Conservation (phyloP, 2,797 vertebrate species). For the Ispidina picta region DNA sequence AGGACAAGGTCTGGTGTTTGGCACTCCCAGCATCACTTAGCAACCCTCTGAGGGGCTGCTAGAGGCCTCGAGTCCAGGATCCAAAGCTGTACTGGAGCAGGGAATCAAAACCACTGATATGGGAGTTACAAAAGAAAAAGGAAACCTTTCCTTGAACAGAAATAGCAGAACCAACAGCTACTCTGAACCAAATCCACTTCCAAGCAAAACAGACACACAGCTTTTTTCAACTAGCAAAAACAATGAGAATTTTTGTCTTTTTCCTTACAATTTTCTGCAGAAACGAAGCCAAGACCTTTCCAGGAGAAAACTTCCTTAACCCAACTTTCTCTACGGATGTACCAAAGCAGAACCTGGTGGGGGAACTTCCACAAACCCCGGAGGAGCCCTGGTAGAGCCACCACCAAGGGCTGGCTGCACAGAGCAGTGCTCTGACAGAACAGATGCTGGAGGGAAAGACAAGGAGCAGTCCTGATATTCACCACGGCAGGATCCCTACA, state of each 20-base stretch:
- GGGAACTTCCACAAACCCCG: accelerated
- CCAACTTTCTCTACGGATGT: not conserved
- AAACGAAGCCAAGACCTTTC: not conserved
- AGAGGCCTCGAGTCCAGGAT: not conserved
- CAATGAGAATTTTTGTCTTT: accelerated
- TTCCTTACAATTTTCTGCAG: no score
- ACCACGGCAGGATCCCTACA: accelerated
- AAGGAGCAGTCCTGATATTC: not conserved
- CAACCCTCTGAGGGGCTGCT: not conserved
- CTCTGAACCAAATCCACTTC: not conserved
- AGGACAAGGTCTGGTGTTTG: not conserved
- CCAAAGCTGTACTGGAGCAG: not conserved
- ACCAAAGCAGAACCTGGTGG: not conserved
- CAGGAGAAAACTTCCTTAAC: not conserved
- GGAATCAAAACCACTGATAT: not conserved
- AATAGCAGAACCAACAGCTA: not conserved
- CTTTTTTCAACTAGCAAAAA: not conserved
- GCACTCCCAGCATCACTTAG: not conserved
- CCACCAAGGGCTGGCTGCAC: accelerated
- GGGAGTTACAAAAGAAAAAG: not conserved
- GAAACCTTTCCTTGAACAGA: not conserved
- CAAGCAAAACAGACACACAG: not conserved
- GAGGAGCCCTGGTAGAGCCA: not conserved
- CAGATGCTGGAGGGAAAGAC: not conserved
- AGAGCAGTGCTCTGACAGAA: no score